Conservation (phyloP, 2,888 invertebrate species). For the Oasisia sp. region DNA sequence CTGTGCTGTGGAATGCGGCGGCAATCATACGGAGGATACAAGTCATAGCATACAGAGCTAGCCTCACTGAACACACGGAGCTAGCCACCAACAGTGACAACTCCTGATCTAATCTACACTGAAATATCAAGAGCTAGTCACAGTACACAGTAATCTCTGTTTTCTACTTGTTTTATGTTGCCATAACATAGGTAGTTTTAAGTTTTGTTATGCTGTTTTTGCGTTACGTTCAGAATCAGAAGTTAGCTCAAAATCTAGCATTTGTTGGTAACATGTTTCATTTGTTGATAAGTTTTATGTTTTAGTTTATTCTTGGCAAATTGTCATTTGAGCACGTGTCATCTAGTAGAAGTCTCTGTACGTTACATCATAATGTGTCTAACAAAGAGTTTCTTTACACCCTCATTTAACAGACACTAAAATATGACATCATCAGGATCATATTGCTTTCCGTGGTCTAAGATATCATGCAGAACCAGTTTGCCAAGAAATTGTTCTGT, state of each 20-base stretch:
- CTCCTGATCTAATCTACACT: neutral
- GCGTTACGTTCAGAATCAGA: neutral
- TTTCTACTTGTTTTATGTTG: neutral
- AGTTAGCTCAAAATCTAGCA: neutral
- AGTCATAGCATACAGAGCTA: constrained; percentile 29
- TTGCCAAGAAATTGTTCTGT: too few species aligned
- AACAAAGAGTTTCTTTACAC: neutral
- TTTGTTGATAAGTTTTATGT: neutral
- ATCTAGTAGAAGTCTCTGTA: neutral
- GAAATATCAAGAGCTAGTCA: neutral
- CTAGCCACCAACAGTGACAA: neutral
- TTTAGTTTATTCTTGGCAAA: neutral
- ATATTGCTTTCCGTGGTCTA: too few species aligned
- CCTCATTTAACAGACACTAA: neutral
- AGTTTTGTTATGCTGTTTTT: neutral
- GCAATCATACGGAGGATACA: constrained; percentile 41
- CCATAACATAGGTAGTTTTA: neutral
- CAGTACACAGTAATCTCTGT: constrained; percentile 7
- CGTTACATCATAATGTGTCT: neutral
- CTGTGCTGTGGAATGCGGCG: constrained; percentile 41
- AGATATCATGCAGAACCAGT: too few species aligned
- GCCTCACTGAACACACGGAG: neutral
- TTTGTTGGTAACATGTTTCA: neutral
- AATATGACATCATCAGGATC: neutral
- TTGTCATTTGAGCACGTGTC: neutral